These are phyloP conservation scores for Megamerina dolium DNA, from an alignment of 2,888 invertebrate species.

Conservation along the genomic window DNA sequence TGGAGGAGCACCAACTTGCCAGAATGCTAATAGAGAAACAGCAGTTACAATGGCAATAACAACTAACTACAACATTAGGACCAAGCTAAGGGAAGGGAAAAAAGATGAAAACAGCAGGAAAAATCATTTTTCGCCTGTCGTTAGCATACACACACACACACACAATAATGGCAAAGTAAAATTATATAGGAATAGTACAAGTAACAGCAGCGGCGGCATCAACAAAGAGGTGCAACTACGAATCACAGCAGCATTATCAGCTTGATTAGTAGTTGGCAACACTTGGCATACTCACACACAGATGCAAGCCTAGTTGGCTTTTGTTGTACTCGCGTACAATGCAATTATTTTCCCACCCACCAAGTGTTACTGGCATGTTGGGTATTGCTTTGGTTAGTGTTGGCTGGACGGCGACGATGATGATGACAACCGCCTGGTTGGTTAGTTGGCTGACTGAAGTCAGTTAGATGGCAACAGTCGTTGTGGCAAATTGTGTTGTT, in stretches of 20 bases:
- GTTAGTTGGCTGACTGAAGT: constrained; percentile 28
- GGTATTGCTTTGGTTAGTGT: constrained; percentile 1
- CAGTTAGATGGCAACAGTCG: too few species aligned
- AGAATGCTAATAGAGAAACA: neutral
- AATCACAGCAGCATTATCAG: constrained; percentile 18
- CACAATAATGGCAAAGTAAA: neutral
- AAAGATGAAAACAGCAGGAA: neutral
- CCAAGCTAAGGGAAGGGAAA: neutral
- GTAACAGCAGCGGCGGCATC: constrained; percentile 16
- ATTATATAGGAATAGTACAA: neutral
- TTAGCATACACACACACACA: neutral
- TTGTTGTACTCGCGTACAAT: constrained; percentile 3
- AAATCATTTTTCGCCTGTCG: constrained; percentile 4
- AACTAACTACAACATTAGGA: neutral
- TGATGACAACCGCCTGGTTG: too few species aligned
- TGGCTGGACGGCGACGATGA: neutral
- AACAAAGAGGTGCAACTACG: constrained; percentile 29
- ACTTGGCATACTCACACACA: constrained; percentile 20
- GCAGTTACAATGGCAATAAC: neutral
- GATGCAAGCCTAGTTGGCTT: too few species aligned
- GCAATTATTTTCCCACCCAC: constrained; percentile 20
- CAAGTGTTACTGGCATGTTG: constrained; percentile 5
- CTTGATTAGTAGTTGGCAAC: constrained; percentile 19
- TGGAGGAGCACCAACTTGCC: neutral
- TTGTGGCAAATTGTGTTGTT: too few species aligned